Evolutionary conservation across 2,888 invertebrate genomes (phyloP), one percentile per base, ranked within the genome.

Genomic region (Synanthedon andrenaeformis): DNA sequence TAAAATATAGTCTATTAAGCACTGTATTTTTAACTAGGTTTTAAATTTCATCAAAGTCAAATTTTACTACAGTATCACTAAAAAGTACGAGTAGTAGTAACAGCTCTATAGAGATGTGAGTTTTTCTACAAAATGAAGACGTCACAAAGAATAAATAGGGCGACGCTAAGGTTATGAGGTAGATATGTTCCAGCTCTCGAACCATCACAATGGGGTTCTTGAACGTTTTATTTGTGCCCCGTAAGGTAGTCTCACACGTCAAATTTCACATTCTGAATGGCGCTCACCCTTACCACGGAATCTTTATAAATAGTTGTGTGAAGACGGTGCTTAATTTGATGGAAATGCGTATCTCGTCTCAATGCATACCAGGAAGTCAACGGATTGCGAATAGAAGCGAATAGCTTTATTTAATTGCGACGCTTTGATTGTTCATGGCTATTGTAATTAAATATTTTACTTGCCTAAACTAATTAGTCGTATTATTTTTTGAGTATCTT

Each of bases 191-290:
- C 65, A 69, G 68, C 69, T 71, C 68, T 67, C 62, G 66, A 62
- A 59, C 65, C 61, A 56, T 56, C 72, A 85, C 82, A 82, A 82
- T 76, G 63, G 71, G 58, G 55, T 57, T 59, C 60, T 55, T 59
- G 60, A 62, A 60, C 66, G 67, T 71, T 73, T 74, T 74, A 77
- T 80, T 76, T 69, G 71, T 70, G 35, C 49, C 51, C 66, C 59
- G 62, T 58, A 58, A 65, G 69, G 69, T 77, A 76, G 77, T 72
- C 77, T 79, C 80, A 81, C 82, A 87, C 86, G 85, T 87, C 85
- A 83, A 86, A 87, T 87, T 87, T 83, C 84, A 84, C 84, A 79
- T 78, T 72, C 72, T 86, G 83, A 87, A 86, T 83, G 67, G 79
- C 56, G 56, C 52, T 60, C 71, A 23, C 76, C 75, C 78, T 70